These are phyloP conservation scores for Archaeoteleia sp. DNA, from an alignment of 2,888 invertebrate genomes.

Conservation along the genomic window DNA sequence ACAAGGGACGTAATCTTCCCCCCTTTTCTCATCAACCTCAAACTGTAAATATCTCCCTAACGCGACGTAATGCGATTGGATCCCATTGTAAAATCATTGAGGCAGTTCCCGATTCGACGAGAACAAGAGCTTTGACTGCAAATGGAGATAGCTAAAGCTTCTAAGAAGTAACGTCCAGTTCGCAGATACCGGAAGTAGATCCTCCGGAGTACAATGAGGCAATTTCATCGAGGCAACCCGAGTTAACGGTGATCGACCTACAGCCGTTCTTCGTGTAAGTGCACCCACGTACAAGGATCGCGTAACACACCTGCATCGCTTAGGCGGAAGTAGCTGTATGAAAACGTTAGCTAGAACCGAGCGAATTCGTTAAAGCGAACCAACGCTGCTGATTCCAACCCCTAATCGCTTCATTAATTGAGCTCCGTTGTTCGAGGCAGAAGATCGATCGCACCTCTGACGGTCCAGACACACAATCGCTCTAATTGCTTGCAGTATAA, in stretches of 20 bases:
- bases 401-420: conserved; percentile 40
- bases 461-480: conserved; percentile 15
- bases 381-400: conserved; percentile 17
- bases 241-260: conserved; percentile 50
- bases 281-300: conserved; percentile 16
- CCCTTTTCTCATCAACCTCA: not conserved
- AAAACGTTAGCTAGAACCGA: conserved; percentile 16
- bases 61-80: conserved; percentile 4
- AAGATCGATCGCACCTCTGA: conserved; percentile 32
- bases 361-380: conserved; percentile 30
- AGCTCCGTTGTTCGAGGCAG: conserved; percentile 17
- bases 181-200: conserved; percentile 42
- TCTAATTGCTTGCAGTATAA: conserved; percentile 20
- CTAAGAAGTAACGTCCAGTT: conserved; percentile 6
- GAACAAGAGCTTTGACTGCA: conserved; percentile 3
- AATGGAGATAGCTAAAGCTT: conserved; percentile 9
- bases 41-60: conserved; percentile 1
- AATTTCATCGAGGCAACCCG: conserved; percentile 37
- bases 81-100: conserved; percentile 4
- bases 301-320: conserved; percentile 21
- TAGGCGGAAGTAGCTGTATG: conserved; percentile 22
- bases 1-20: no score
- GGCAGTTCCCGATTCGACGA: not conserved
- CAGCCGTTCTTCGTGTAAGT: conserved; percentile 20
- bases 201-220: conserved; percentile 42